Conservation (phyloP, 2,113 vertebrate genomes). For the Chauna torquata region DNA sequence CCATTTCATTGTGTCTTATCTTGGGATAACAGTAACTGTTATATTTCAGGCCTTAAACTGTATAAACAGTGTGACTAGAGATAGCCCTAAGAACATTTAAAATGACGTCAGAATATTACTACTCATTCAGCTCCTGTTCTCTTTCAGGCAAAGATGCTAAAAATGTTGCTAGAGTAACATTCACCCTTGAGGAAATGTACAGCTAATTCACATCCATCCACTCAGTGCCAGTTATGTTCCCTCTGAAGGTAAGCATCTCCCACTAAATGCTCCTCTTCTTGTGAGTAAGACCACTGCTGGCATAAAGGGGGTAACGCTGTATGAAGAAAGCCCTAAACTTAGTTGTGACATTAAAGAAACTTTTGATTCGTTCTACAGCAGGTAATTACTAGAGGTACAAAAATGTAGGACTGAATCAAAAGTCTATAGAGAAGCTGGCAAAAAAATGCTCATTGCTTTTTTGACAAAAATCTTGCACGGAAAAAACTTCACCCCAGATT, state of each 20-base stretch:
- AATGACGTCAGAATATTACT: not conserved
- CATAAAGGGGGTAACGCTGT: not conserved
- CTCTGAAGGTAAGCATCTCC: not conserved
- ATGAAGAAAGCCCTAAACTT: not conserved
- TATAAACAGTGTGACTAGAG: constrained; percentile 32
- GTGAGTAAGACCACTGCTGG: not conserved
- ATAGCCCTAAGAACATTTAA: not conserved
- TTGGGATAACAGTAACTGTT: constrained; percentile 20
- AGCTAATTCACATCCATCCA: not conserved
- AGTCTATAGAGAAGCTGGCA: not conserved
- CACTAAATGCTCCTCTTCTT: not conserved
- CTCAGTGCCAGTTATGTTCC: not conserved
- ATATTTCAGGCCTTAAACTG: constrained; percentile 12
- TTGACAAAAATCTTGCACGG: not conserved
- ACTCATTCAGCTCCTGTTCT: not conserved
- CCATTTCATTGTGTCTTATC: constrained; percentile 49
- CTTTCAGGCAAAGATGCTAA: not conserved
- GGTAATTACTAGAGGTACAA: not conserved
- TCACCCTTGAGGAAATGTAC: not conserved
- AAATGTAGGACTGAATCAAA: not conserved
- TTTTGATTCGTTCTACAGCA: not conserved
- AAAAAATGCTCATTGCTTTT: not conserved
- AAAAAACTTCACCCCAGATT: not conserved
- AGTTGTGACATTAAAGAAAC: not conserved
- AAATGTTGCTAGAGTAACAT: not conserved